Evolutionary conservation across 2,797 vertebrate genomes (phyloP).

Genomic region (Lacerta bilineata): DNA sequence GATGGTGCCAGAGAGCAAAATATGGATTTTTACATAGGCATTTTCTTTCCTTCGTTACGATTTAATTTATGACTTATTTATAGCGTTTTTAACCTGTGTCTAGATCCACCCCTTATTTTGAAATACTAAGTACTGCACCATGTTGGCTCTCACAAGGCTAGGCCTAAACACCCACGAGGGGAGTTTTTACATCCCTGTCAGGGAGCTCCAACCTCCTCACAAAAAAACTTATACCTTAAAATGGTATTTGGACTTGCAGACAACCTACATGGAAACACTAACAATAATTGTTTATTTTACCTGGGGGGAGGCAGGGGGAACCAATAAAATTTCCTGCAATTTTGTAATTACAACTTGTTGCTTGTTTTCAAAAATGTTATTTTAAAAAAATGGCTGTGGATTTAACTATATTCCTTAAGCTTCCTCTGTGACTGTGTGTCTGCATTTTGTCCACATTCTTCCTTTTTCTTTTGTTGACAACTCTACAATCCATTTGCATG

Average conservation of each 20-base stretch:
- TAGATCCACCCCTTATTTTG: neutral
- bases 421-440: no score
- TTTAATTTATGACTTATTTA: no score
- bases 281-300: neutral
- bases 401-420: no score
- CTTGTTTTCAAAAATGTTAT: no score
- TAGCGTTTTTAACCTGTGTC: no score
- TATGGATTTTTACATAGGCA: no score
- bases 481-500: neutral
- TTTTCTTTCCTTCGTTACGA: no score
- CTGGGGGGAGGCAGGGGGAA: neutral
- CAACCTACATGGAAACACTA: neutral
- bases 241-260: neutral
- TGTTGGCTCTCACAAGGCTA: neutral
- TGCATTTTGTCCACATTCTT: no score
- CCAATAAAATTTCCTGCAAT: neutral
- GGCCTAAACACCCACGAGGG: neutral
- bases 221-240: neutral
- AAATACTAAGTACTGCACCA: neutral
- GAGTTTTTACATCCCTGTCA: neutral
- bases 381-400: no score
- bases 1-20: no score
- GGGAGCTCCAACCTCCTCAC: no score
- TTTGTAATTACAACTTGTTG: no score
- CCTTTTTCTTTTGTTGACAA: neutral